Conservation (phyloP, 2,888 invertebrate species). For the Phorcus lineatus region DNA sequence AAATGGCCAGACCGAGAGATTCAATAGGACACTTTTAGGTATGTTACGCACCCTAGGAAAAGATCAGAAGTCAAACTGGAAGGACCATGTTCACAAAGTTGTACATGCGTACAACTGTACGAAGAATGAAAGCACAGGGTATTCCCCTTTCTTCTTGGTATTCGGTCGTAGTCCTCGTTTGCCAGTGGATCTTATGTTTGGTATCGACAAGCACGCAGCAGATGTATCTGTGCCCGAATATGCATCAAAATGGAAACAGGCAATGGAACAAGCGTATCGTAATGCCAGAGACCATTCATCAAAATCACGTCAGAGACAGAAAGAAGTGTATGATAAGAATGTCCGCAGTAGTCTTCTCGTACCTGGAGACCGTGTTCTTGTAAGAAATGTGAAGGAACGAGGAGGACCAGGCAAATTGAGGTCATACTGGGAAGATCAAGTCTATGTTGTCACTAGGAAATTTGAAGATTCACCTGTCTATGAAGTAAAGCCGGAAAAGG, state of each 20-base stretch:
- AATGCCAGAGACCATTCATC: conserved; percentile 24
- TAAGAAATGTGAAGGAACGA: not conserved
- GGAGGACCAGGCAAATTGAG: not conserved
- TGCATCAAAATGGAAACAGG: conserved; percentile 30
- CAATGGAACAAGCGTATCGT: conserved; percentile 32
- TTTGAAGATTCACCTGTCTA: not conserved
- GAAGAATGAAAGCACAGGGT: conserved; percentile 36
- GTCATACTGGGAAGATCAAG: not conserved
- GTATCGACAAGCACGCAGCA: not conserved
- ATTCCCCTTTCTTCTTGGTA: conserved; percentile 38
- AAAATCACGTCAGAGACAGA: conserved; percentile 28
- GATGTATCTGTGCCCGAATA: not conserved
- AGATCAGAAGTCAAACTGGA: conserved; percentile 38
- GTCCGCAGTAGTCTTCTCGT: conserved; percentile 13
- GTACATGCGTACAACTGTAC: conserved; percentile 49
- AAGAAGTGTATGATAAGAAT: conserved; percentile 27
- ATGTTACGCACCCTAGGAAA: conserved; percentile 39
- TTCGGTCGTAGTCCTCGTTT: conserved; percentile 31
- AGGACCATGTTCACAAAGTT: conserved; percentile 35
- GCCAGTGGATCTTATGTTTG: conserved; percentile 29
- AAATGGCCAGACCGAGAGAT: conserved; percentile 40
- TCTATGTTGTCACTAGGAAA: not conserved
- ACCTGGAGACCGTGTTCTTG: not conserved
- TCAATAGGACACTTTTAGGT: conserved; percentile 39
- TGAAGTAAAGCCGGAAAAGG: not conserved